Evolutionary conservation across 1,140 invertebrate species (phyloP), one percentile per base, ranked within the genome.

Genomic region (Trypoxylus dichotomus): DNA sequence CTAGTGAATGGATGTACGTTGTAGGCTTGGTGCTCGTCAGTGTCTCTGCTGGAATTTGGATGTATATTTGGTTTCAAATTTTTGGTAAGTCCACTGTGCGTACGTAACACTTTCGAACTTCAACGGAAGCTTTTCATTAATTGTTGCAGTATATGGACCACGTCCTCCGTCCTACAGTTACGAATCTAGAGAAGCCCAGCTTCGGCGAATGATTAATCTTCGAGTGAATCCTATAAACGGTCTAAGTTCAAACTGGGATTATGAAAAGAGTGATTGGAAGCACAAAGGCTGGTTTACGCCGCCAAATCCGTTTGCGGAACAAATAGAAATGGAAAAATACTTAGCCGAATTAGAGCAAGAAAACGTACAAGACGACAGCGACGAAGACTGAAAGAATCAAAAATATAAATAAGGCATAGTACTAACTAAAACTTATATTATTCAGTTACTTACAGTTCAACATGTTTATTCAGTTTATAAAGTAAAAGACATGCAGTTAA

Each of bases 181-280:
- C 74, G 94, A 96, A 82, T 86, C 87, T 79, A 91, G 91, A 85
- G 90, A 93, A 84, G 92, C 91, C 3, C 92, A 94, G 83, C 85
- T 96, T 78, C 89, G 93, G 84, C 89, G 92, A 80, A 95, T 96
- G 91, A 87, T 96, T 81, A 90, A 92, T 83, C 85, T 95, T 54
- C 88, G 93, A 82, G 88, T 93, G 0, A 93, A 95, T 85, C 93
- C 93, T 0, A 88, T 97, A n/a, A 89, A 91, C 78, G 96, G 96
- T 7, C 81, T 91, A 21, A 84, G 89, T 75, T 90, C 90, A 82
- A 88, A 90, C 79, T 91, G 89, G 89, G 90, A 91, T 85, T 91
- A 91, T 80, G 89, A 91, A 84, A 91, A 90, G 86, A 90, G 90
- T 81, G 87, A 88, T 83, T 91, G 90, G 90, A 91, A 91, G 43